Percentiles rank a stretch among this genome's conserved stretches.
These are phyloP conservation scores for Notamacropus eugenii DNA, from an alignment of 2,797 vertebrate species.

Conservation along the genomic window DNA sequence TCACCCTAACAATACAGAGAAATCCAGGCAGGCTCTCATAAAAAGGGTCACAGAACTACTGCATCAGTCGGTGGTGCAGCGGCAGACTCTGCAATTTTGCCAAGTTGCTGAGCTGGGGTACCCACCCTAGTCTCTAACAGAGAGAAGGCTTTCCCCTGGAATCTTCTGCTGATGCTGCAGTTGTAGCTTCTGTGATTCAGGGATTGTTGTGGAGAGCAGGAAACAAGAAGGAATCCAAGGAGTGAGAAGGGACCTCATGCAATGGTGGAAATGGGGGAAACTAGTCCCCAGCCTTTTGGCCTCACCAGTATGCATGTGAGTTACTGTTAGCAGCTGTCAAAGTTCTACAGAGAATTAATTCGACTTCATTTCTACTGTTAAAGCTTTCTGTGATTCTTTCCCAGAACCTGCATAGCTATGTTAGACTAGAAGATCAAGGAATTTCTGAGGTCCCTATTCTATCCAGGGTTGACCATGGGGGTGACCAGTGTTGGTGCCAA, in stretches of 20 bases:
- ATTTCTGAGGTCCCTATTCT: neutral
- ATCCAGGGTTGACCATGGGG: neutral
- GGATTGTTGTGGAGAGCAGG: neutral
- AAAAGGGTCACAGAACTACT: neutral
- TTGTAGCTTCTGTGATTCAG: neutral
- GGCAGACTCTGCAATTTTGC: neutral
- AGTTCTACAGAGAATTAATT: constrained; percentile 7
- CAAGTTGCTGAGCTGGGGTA: neutral
- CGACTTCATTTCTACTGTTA: neutral
- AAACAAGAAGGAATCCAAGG: neutral
- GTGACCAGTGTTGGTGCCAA: neutral
- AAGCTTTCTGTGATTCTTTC: neutral
- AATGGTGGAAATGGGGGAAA: neutral
- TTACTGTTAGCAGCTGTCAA: neutral
- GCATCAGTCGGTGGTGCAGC: neutral
- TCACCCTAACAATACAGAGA: neutral
- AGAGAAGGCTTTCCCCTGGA: neutral
- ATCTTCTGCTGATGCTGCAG: neutral
- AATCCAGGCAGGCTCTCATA: neutral
- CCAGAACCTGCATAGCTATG: neutral
- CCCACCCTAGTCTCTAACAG: neutral
- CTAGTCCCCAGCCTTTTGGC: neutral
- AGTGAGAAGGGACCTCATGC: neutral
- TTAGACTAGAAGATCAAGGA: neutral
- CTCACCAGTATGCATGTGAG: neutral